Evolutionary conservation across 2,888 invertebrate species (phyloP), one percentile per base, ranked within the genome.

Genomic region (Kuschelorhynchus macadamiae): DNA sequence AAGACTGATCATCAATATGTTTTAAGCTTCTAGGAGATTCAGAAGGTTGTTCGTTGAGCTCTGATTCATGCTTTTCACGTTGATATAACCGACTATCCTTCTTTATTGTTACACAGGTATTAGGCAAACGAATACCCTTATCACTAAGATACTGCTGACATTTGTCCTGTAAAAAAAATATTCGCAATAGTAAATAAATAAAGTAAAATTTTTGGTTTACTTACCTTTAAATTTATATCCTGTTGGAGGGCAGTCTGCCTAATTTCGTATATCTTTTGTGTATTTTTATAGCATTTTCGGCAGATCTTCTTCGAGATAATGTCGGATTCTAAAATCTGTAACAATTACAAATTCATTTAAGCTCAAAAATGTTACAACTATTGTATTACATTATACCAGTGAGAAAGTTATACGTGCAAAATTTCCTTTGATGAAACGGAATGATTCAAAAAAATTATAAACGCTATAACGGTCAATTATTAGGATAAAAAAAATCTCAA

Each of bases 251-350:
- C 62, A 20, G 33, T 44, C 20, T 62, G 53, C 16, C 44, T 16
- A 3, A 46, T 62, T 18, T 62, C 12, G 20, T 41, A 20, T 16
- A 62, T 53, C 1, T 53, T 52, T 33, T 12, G 42, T 14, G 25
- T 33, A 32, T 62, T 73, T 17, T 75, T 72, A 30, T 68, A 74
- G 42, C 81, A 81, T 44, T 74, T 77, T 42, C 53, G 46, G 57
- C 80, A 80, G 11, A 80, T 73, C 64, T 72, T 73, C 53, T 75
- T 76, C 0, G 78, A 75, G 12, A 79, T 67, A 3, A 70, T 49
- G 69, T 80, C 80, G 11, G 67, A 67, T 42, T 63, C 36, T 1
- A 25, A 32, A 14, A 80, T 77, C 80, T 80, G 71, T 5, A 75
- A 75, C 42, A 70, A 68, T n/a, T n/a, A 67, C 11, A 61, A 42